Base-by-base conservation (phyloP, 2,888 invertebrate species). In the Cistogaster globosa region DNA sequence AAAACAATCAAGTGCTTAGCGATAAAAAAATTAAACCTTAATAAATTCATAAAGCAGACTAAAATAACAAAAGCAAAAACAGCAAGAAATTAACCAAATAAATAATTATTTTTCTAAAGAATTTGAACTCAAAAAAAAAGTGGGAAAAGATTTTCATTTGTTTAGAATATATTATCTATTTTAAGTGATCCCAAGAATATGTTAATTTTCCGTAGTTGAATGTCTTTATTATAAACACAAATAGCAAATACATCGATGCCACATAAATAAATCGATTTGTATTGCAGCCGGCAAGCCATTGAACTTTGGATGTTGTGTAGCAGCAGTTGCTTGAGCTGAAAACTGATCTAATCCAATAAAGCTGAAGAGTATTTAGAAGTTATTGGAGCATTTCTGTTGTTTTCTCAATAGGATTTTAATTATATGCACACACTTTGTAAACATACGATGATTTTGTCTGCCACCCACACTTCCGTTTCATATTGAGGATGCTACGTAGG, bases 161-260 rank as follows among this genome's bases (percentile, higher is more conserved):
- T 85, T 85, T 85, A 78, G 57, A 74, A 63, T 78, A 78, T 45
- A 85, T 85, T 74, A 74, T 81, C 62, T 85, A 74, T 85, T 85
- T 81, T 85, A 85, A 85, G 84, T 85, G 84, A 81, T 85, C 74
- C 77, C 77, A 68, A 78, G 81, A 85, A 85, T 81, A 85, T 85
- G 84, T 85, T 85, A 81, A 81, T 84, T 74, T 84, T 72, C 63
- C 57, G 51, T 57, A 51, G 57, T 63, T 57, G 12, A 71, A 67
- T 11, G 14, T 53, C 55, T 32, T 32, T 22, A 26, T 55, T 53
- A 36, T 67, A 72, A 38, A 36, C 57, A 57, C 26, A 53, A 18
- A 20, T 32, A 57, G 42, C 36, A 55, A 2, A 14, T 32, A 26
- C 77, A 67, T 67, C 22, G 32, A 67, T 32, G 71, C 65, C 20